These are phyloP conservation scores for Fulica atra DNA, from an alignment of 2,113 vertebrate species.

Conservation along the genomic window DNA sequence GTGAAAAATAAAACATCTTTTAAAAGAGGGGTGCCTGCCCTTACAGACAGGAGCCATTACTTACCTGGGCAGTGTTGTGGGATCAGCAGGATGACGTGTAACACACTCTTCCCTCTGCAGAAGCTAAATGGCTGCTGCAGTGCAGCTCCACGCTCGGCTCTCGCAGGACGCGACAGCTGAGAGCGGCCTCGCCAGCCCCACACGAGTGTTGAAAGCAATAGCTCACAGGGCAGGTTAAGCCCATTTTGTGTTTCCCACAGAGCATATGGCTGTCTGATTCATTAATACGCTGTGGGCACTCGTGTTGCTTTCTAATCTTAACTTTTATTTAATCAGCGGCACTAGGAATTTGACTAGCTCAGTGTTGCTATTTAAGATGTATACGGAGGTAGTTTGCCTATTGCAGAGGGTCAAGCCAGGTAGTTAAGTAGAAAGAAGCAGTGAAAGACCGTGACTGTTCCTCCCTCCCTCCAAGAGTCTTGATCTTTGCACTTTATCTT, in stretches of 20 bases:
- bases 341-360: conserved; percentile 13
- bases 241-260: neutral
- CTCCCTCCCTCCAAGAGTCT: neutral
- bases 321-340: conserved; percentile 33
- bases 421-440: neutral
- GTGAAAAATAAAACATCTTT: neutral
- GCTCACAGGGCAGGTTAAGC: neutral
- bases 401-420: neutral
- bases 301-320: conserved; percentile 14
- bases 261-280: neutral
- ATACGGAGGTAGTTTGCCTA: neutral
- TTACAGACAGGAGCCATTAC: neutral
- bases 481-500: neutral
- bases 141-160: neutral
- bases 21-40: neutral
- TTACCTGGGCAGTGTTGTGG: neutral
- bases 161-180: neutral
- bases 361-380: neutral
- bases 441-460: neutral
- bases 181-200: neutral
- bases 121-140: neutral
- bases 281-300: conserved; percentile 11
- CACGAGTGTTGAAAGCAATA: neutral
- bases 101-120: neutral
- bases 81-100: neutral